Evolutionary conservation across 2,888 invertebrate species (phyloP).

Genomic region (Venustoraphidia nigricollis): DNA sequence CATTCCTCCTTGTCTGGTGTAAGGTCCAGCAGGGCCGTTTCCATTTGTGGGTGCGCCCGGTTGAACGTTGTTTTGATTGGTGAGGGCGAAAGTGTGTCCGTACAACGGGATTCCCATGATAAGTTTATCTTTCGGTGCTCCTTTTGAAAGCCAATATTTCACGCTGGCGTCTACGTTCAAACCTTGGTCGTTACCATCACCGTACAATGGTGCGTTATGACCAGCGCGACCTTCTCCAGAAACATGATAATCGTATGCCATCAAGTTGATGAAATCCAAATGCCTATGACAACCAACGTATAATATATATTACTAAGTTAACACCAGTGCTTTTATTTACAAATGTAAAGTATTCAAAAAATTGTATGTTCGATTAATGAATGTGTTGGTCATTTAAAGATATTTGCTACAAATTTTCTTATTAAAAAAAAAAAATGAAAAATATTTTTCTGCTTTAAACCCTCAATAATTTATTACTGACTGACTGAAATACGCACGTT

Average conservation of each 20-base stretch:
- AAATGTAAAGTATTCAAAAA: too few relatives aligned
- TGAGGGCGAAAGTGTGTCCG: slow-evolving; percentile 48
- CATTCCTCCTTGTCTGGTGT: slow-evolving; percentile 42
- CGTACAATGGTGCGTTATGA: slow-evolving; percentile 49
- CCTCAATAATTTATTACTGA: too few relatives aligned
- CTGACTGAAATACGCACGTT: too few relatives aligned
- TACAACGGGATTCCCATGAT: slow-evolving; percentile 54
- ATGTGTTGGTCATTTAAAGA: too few relatives aligned
- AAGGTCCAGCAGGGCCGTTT: slow-evolving; percentile 42
- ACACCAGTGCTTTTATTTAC: too few relatives aligned
- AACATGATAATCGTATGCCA: slow-evolving; percentile 62
- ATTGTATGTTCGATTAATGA: too few relatives aligned
- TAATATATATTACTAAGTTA: background rate
- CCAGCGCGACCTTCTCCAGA: slow-evolving; percentile 48
- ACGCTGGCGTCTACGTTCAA: slow-evolving; percentile 19
- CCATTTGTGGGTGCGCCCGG: slow-evolving; percentile 40
- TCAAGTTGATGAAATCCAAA: slow-evolving; percentile 50
- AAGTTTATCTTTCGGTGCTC: slow-evolving; percentile 44
- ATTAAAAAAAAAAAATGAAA: too few relatives aligned
- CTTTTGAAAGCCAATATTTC: slow-evolving; percentile 34
- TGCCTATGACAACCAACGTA: slow-evolving; percentile 25
- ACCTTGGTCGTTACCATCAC: slow-evolving; percentile 26
- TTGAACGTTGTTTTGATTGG: slow-evolving; percentile 23
- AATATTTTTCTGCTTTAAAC: too few relatives aligned
- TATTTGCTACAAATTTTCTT: too few relatives aligned